Evolutionary conservation across 2,888 invertebrate genomes (phyloP).

Genomic region (Mythimna ferrago): DNA sequence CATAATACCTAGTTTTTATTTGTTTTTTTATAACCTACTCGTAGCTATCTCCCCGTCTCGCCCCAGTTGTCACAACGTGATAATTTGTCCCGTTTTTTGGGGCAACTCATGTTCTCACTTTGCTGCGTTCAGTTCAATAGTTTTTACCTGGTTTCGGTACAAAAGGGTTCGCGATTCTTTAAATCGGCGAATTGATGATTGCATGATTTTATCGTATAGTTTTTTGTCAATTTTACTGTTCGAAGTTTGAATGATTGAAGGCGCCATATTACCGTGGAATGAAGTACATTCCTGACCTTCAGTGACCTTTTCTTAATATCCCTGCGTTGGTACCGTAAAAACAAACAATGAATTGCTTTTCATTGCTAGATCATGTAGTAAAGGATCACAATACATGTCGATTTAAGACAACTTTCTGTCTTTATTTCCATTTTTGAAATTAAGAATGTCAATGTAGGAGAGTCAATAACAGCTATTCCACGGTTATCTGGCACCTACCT

Average conservation of each 20-base stretch:
- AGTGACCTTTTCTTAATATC: too few species aligned
- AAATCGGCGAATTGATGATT: slow-evolving; percentile 14
- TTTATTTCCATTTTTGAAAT: too few species aligned
- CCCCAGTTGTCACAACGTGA: slow-evolving; percentile 52
- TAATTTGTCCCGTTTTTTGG: slow-evolving; percentile 38
- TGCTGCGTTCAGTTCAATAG: slow-evolving; percentile 4
- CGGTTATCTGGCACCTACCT: too few species aligned
- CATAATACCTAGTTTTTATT: slow-evolving; percentile 40
- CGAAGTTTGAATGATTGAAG: neutral
- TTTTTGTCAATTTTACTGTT: neutral
- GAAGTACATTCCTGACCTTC: too few species aligned
- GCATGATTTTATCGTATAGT: slow-evolving; percentile 11
- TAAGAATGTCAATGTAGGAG: too few species aligned
- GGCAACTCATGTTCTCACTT: neutral
- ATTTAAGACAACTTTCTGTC: too few species aligned
- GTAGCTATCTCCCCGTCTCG: slow-evolving; percentile 25
- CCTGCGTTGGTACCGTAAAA: too few species aligned
- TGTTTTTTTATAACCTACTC: slow-evolving; percentile 38
- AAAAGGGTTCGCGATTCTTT: slow-evolving; percentile 8
- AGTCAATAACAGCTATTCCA: too few species aligned
- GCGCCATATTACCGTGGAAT: too few species aligned
- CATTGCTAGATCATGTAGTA: too few species aligned
- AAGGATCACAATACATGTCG: too few species aligned
- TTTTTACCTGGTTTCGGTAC: slow-evolving; percentile 14
- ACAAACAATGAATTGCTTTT: too few species aligned